Conservation (phyloP, 2,888 invertebrate species). For the Aquatica leii region DNA sequence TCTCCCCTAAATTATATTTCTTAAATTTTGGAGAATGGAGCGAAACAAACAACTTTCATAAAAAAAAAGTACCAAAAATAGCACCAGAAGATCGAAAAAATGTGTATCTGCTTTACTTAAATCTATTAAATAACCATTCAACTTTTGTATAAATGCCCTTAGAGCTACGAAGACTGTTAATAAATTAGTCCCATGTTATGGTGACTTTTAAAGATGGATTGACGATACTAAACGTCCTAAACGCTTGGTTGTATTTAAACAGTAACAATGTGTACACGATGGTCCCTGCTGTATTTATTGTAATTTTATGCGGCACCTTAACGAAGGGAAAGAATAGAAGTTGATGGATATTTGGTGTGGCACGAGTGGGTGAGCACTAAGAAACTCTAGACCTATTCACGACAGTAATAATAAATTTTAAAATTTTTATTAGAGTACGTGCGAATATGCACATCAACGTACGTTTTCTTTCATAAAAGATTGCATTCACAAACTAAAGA, state of each 20-base stretch:
- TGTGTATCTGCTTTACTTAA: too few relatives aligned
- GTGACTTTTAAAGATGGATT: conserved; percentile 22
- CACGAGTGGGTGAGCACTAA: not conserved
- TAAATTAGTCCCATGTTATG: not conserved
- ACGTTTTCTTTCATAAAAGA: not conserved
- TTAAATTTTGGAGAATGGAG: too few relatives aligned
- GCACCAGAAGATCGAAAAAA: too few relatives aligned
- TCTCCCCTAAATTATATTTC: too few relatives aligned
- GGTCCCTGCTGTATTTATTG: conserved; percentile 14
- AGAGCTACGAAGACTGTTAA: too few relatives aligned
- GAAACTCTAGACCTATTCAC: not conserved
- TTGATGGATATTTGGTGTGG: conserved; percentile 5
- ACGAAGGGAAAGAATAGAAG: conserved; percentile 11
- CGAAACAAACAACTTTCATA: too few relatives aligned
- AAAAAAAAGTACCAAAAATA: too few relatives aligned
- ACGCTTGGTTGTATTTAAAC: conserved; percentile 9
- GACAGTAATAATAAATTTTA: not conserved
- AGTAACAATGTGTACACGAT: not conserved
- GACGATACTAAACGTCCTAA: conserved; percentile 21
- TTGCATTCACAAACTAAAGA: not conserved
- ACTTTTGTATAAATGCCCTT: too few relatives aligned
- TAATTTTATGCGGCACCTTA: conserved; percentile 19
- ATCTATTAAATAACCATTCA: too few relatives aligned
- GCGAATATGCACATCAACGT: not conserved
- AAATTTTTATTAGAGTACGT: not conserved